phyloP scores from a whole-genome alignment of 2,888 invertebrate species.

The Cerceris ruficornis region DNA sequence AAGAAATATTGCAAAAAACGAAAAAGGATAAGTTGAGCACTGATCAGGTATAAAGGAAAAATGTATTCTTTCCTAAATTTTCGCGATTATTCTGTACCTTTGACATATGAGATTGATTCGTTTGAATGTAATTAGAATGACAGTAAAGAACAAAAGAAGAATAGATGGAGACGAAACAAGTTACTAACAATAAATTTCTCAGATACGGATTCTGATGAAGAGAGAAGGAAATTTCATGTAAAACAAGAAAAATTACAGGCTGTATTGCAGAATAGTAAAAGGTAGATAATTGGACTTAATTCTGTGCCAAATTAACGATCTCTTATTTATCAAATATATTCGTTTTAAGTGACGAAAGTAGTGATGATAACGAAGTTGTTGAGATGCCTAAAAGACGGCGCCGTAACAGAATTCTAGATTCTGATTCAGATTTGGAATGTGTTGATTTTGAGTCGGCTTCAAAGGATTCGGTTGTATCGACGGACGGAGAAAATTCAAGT shows the following conservation, averaged over 20 bases:
- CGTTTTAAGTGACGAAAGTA: slow-evolving; percentile 27
- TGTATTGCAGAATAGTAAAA: slow-evolving; percentile 13
- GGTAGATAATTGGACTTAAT: slow-evolving; percentile 13
- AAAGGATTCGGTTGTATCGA: slow-evolving; percentile 32
- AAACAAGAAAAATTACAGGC: slow-evolving; percentile 41
- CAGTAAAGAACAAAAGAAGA: slow-evolving; percentile 47
- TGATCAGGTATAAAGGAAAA: slow-evolving; percentile 26
- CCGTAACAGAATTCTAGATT: slow-evolving; percentile 68
- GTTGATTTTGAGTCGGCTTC: slow-evolving; percentile 59
- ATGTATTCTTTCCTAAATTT: no score
- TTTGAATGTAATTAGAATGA: slow-evolving; percentile 28
- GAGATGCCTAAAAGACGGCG: slow-evolving; percentile 44
- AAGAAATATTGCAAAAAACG: slow-evolving; percentile 12
- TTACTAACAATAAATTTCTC: slow-evolving; percentile 71
- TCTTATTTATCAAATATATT: slow-evolving; percentile 6
- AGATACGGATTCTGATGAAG: slow-evolving; percentile 74
- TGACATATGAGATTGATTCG: neutral
- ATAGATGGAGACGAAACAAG: slow-evolving; percentile 71
- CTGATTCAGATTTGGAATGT: slow-evolving; percentile 70
- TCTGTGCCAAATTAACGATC: slow-evolving; percentile 20
- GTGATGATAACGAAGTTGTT: neutral
- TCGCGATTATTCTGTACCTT: no score
- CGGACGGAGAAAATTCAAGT: slow-evolving; percentile 18
- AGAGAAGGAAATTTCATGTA: slow-evolving; percentile 64
- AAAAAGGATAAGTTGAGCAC: slow-evolving; percentile 18